These are phyloP conservation scores for Trichomycterus rosablanca DNA, from an alignment of 2,113 vertebrate species.

Conservation along the genomic window DNA sequence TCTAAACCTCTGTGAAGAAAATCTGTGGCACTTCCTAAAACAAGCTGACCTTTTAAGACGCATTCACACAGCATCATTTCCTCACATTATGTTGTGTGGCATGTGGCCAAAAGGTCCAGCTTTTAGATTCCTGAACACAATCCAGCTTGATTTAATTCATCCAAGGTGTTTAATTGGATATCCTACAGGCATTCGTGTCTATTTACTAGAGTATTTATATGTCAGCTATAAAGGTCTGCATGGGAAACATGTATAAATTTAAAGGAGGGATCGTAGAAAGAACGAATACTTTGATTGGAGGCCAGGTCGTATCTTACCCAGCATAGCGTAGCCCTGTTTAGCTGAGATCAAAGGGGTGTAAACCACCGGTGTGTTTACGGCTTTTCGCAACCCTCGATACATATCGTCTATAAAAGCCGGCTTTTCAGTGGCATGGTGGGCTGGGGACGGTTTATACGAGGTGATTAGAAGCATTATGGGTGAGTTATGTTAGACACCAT, in stretches of 20 bases:
- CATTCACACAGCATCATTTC: conserved; percentile 5
- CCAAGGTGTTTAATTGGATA: conserved; percentile 41
- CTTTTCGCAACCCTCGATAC: conserved; percentile 33
- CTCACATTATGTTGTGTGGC: background rate
- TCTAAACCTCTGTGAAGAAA: conserved; percentile 28
- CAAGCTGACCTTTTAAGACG: conserved; percentile 9
- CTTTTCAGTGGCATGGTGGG: conserved; percentile 36
- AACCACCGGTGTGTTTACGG: conserved; percentile 21
- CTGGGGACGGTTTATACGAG: conserved; percentile 30
- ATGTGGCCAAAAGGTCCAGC: conserved; percentile 9
- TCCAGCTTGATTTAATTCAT: conserved; percentile 39
- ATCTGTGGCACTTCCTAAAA: conserved; percentile 25
- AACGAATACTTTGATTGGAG: conserved; percentile 44
- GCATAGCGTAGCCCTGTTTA: conserved; percentile 35
- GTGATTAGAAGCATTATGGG: conserved; percentile 34
- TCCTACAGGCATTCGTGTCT: conserved; percentile 35
- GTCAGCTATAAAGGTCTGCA: conserved; percentile 38
- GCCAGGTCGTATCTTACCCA: conserved; percentile 23
- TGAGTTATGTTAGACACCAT: conserved; percentile 20
- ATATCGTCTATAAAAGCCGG: conserved; percentile 40
- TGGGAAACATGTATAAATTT: conserved; percentile 46
- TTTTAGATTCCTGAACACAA: conserved; percentile 20
- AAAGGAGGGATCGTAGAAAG: conserved; percentile 34
- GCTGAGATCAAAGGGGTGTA: conserved; percentile 39
- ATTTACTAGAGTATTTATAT: conserved; percentile 48